Base-by-base conservation (phyloP, 2,113 vertebrate genomes). In the Alligator sinensis region DNA sequence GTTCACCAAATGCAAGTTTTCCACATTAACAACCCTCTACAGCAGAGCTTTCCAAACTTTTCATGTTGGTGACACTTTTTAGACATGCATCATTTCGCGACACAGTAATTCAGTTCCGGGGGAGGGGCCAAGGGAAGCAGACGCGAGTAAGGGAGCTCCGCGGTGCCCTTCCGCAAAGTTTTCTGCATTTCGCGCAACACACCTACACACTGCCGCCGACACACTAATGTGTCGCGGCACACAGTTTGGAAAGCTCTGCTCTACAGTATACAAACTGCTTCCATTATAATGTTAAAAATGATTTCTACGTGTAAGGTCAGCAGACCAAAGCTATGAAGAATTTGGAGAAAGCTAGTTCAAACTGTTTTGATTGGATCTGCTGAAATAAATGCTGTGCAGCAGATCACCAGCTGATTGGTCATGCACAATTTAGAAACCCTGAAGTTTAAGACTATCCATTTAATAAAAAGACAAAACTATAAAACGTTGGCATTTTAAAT, bases 401-500 rank as follows among this genome's bases (percentile, higher is more conserved):
- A 6, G 14, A 60, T 80, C 19, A 2, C 0, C 14, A 85, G 61
- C 62, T 54, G 25, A 63, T 27, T 63, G 62, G 27, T 63, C 62
- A 63, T 63, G 11, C 62, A 27, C 6, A 25, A 7, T 27, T 60
- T 74, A 1, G 62, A 64, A 5, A 30, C 4, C 10, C 61, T 64
- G 66, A 9, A n/a, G 54, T 1, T 47, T 74, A 16, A 70, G 64
- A 30, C 5, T 3, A 30, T 19, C 59, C 54, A 4, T 58, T 2
- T 34, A 28, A 63, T 57, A 16, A 22, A 24, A 4, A 27, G 63
- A 57, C 84, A 14, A 62, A 28, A 1, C 63, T 47, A 47, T 47
- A 9, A 76, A 0, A 0, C 21, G 15, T 62, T 0, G 0, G 66
- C 62, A 58, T 1, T 0, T 14, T 61, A 27, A 10, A 0, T 6